Evolutionary conservation across 2,888 invertebrate species (phyloP).

Genomic region (Argyresthia goedartella): DNA sequence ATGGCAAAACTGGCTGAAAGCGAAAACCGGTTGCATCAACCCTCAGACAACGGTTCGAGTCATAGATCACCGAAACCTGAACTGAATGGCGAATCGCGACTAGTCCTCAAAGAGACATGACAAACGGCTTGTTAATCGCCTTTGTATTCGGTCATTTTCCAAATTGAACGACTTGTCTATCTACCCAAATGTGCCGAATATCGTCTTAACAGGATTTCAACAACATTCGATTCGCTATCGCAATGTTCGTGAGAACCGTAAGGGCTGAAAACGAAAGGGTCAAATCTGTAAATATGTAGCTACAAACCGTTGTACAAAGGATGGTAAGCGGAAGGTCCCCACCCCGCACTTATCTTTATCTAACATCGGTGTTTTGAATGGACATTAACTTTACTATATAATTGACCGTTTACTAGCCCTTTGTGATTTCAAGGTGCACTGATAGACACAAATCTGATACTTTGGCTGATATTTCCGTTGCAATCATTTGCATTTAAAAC

Average conservation of each 20-base stretch:
- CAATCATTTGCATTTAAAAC: too few species aligned
- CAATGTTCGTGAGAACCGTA: slow-evolving; percentile 21
- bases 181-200: slow-evolving; percentile 24
- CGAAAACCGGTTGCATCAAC: background rate
- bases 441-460: too few species aligned
- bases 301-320: slow-evolving; percentile 1
- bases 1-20: background rate
- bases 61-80: slow-evolving; percentile 32
- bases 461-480: too few species aligned
- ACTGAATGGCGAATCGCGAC: slow-evolving; percentile 24
- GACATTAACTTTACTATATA: background rate
- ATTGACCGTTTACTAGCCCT: too few species aligned
- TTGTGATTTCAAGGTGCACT: too few species aligned
- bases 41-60: slow-evolving; percentile 3
- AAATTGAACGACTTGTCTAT: slow-evolving; percentile 31
- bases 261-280: background rate
- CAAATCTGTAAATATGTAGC: background rate
- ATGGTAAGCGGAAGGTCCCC: background rate
- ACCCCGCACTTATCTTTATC: background rate
- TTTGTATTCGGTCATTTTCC: slow-evolving; percentile 30
- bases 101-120: slow-evolving; percentile 30
- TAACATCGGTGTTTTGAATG: slow-evolving; percentile 1
- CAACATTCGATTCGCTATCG: slow-evolving; percentile 6
- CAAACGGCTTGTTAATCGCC: slow-evolving; percentile 55
- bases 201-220: slow-evolving; percentile 40